phyloP scores from a whole-genome alignment of 2,888 invertebrate species.

The Sesia bembeciformis region DNA sequence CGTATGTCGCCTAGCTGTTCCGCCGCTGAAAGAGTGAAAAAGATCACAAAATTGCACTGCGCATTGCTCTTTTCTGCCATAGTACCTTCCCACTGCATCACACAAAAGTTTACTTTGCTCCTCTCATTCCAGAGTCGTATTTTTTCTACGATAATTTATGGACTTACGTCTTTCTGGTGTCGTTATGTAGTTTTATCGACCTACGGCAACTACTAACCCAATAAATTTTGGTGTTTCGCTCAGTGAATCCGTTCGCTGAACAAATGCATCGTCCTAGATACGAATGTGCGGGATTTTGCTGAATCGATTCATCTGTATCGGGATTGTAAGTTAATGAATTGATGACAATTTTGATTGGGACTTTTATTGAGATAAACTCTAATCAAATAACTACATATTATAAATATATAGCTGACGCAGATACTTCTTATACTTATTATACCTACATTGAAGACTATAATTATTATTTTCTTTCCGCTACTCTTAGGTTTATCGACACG shows the following conservation, averaged over 20 bases:
- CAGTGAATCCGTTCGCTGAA: constrained; percentile 67
- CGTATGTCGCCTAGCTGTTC: constrained; percentile 65
- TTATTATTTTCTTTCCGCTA: too few relatives aligned
- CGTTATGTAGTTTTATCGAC: constrained; percentile 66
- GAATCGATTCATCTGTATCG: constrained; percentile 35
- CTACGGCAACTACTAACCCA: constrained; percentile 73
- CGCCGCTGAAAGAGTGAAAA: constrained; percentile 68
- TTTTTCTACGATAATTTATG: constrained; percentile 43
- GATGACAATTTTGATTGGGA: not conserved
- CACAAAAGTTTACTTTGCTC: constrained; percentile 53
- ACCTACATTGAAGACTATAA: not conserved
- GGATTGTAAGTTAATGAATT: constrained; percentile 2
- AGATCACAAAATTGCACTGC: constrained; percentile 73
- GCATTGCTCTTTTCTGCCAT: constrained; percentile 70
- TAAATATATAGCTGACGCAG: not conserved
- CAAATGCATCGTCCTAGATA: constrained; percentile 72
- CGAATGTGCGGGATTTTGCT: constrained; percentile 57
- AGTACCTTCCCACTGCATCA: constrained; percentile 45
- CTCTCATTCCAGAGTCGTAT: constrained; percentile 52
- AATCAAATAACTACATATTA: too few relatives aligned
- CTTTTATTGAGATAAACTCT: not conserved
- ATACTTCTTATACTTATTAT: not conserved
- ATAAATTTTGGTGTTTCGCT: constrained; percentile 74
- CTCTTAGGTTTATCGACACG: too few relatives aligned
- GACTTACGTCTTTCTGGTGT: constrained; percentile 55